Base-by-base conservation (phyloP, 2,888 invertebrate species). In the Heliconius hortense region DNA sequence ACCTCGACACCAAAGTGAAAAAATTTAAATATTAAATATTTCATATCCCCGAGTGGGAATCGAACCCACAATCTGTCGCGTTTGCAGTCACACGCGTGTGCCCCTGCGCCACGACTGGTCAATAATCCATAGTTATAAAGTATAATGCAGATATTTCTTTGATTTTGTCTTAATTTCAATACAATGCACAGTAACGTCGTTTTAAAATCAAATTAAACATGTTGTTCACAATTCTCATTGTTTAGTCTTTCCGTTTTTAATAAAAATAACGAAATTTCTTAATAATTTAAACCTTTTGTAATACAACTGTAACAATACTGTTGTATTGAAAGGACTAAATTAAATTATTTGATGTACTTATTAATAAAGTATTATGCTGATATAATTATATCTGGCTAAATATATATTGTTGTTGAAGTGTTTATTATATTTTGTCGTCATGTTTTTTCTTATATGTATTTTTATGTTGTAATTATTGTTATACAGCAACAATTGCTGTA, bases 261-360 rank as follows among this genome's bases (percentile, higher is more conserved):
- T 18, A 15, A 59, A 28, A 48, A n/a, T 28, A 18, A 68, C 2
- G 8, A 53, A 43, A 10, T 24, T 59, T 70, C 13, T 70, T 26
- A 5, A 71, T 62, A 39, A 71, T 71, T 71, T 43, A 21, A 18
- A 62, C 39, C 59, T 60, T 62, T 71, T 71, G 71, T 71, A 43
- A 18, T 71, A 26, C 71, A 71, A 62, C 71, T 62, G 43, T 60
- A 21, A 60, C 35, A 71, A 71, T 39, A 69, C 8, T 35, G 11
- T 43, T 43, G 18, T 4, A 11, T 43, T 28, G 28, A 71, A 71
- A 71, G 60, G 26, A 62, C 60, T 62, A 62, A 62, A 43, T 43
- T 18, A 71, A 62, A 43, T 24, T 56, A n/a, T 62, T 71, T 71
- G 43, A 71, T 39, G 11, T 62, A 10, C 35, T 35, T 35, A 11